These are phyloP conservation scores for Vollenhovia emeryi DNA, from an alignment of 1,140 invertebrate genomes.

Conservation along the genomic window DNA sequence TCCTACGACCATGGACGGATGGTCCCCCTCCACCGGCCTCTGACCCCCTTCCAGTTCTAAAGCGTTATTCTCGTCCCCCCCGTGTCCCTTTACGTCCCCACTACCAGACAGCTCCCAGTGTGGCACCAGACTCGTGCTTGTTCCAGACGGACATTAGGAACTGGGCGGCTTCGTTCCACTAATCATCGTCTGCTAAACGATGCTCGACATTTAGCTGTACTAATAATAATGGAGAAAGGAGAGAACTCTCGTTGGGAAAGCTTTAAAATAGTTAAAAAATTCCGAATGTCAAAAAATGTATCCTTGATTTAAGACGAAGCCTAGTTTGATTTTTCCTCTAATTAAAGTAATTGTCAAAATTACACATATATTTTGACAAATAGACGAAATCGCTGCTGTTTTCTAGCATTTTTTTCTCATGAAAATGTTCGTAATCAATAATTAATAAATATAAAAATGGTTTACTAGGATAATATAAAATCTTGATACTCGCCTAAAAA, in stretches of 20 bases:
- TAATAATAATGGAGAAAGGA: not conserved
- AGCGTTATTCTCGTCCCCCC: not conserved
- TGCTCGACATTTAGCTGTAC: not conserved
- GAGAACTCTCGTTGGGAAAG: too few species aligned
- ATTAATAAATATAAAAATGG: not conserved
- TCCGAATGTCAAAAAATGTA: not conserved
- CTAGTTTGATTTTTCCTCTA: not conserved
- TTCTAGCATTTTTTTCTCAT: not conserved
- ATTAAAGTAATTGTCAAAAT: not conserved
- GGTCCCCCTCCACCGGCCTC: not conserved
- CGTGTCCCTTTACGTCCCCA: not conserved
- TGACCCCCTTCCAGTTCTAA: slow-evolving; percentile 5
- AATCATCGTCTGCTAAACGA: slow-evolving; percentile 8
- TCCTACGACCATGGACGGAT: slow-evolving; percentile 44
- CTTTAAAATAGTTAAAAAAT: not conserved
- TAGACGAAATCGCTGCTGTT: not conserved
- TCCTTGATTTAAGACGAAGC: not conserved
- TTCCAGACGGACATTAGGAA: slow-evolving; percentile 49
- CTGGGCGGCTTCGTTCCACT: slow-evolving; percentile 41
- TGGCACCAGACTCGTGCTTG: slow-evolving; percentile 20
- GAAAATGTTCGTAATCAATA: not conserved
- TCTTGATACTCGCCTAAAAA: not conserved
- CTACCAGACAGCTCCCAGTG: not conserved
- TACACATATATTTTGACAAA: not conserved
- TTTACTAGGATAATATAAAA: not conserved